Percentiles rank a stretch among this genome's conserved stretches.
Conservation (phyloP, 2,113 vertebrate genomes). For the Gallinago media region DNA sequence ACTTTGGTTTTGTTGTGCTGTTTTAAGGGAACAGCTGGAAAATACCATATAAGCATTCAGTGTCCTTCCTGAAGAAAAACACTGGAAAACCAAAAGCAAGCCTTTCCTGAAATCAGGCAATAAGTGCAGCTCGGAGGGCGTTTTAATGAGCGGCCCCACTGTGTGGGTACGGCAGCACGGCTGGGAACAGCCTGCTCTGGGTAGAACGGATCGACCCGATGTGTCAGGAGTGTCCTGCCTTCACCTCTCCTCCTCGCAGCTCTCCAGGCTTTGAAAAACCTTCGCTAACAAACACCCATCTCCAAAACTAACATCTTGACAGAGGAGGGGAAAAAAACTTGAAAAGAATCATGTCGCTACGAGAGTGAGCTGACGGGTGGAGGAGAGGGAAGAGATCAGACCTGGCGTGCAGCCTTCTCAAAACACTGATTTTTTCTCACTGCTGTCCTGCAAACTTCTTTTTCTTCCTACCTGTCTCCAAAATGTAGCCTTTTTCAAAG, state of each 20-base stretch:
- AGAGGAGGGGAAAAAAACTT: background rate
- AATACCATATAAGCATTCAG: background rate
- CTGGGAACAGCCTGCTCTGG: background rate
- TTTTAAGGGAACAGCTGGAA: background rate
- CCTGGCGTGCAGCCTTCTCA: background rate
- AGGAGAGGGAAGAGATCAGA: background rate
- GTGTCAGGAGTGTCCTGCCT: slow-evolving; percentile 20
- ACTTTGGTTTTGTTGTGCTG: background rate
- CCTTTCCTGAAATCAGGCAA: background rate
- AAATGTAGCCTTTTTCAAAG: background rate
- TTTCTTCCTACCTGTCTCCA: background rate
- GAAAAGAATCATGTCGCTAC: background rate
- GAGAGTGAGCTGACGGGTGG: fast-evolving
- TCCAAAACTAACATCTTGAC: slow-evolving; percentile 42
- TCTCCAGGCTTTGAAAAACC: background rate
- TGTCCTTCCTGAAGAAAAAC: background rate
- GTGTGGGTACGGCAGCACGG: background rate
- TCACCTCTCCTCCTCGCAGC: slow-evolving; percentile 12
- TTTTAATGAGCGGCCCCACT: background rate
- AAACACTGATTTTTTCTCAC: background rate
- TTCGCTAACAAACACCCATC: background rate
- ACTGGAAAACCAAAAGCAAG: background rate
- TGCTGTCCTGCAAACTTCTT: background rate
- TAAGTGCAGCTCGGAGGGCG: background rate
- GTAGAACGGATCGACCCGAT: background rate